Evolutionary conservation across 2,113 vertebrate genomes (phyloP).

Genomic region (Tenebrosternarchus preto): DNA sequence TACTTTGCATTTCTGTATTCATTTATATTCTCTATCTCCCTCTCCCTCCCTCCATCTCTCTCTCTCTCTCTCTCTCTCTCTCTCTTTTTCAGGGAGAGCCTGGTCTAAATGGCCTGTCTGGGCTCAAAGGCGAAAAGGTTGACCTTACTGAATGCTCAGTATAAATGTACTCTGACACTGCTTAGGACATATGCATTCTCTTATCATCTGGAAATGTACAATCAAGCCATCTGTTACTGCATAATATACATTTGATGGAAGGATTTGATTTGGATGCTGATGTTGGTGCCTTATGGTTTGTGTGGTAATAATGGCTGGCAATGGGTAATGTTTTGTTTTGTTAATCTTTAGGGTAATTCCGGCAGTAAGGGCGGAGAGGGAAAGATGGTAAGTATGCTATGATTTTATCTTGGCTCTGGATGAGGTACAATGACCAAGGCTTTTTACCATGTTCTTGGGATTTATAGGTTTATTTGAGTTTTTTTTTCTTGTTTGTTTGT

Average conservation of each 20-base stretch:
- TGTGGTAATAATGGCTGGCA: constrained; percentile 32
- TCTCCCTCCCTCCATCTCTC: background rate
- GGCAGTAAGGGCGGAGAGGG: constrained; percentile 79
- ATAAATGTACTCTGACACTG: constrained; percentile 38
- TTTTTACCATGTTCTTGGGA: background rate
- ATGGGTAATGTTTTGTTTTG: constrained; percentile 7
- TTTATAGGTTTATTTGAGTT: too few relatives aligned
- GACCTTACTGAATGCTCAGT: constrained; percentile 24
- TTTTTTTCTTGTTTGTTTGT: background rate
- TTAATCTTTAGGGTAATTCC: constrained; percentile 74
- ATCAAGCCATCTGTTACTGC: too few relatives aligned
- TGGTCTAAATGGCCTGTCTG: constrained; percentile 63
- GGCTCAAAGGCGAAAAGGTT: constrained; percentile 70
- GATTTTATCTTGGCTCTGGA: background rate
- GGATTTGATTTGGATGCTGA: too few relatives aligned
- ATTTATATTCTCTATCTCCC: background rate
- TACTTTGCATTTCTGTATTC: background rate
- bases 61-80: background rate
- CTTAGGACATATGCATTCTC: constrained; percentile 16
- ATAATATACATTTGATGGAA: too few relatives aligned
- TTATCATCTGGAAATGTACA: too few relatives aligned
- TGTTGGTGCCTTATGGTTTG: background rate
- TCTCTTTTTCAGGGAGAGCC: constrained; percentile 63
- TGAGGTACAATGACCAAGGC: constrained; percentile 28
- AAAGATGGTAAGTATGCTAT: constrained; percentile 74